These are phyloP conservation scores for Rhinolophus sinicus DNA, from an alignment of 2,113 vertebrate species.

Conservation along the genomic window DNA sequence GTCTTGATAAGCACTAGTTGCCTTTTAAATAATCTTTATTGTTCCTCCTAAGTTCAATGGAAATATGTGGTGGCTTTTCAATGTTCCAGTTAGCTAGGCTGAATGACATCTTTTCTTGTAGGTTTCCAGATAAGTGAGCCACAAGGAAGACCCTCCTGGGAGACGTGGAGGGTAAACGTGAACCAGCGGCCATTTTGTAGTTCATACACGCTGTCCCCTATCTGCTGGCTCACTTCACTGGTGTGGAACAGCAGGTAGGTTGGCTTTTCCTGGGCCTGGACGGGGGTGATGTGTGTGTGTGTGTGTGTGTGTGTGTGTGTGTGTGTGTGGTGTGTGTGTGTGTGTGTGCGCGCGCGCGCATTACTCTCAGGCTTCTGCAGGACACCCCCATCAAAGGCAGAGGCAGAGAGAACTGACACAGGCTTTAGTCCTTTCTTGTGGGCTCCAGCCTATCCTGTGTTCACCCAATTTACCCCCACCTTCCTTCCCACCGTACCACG, in stretches of 20 bases:
- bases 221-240: background rate
- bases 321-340: background rate
- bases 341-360: background rate
- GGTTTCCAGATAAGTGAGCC: background rate
- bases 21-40: slow-evolving; percentile 29
- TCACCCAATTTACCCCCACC: background rate
- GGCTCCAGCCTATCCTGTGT: background rate
- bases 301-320: background rate
- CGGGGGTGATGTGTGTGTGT: no score
- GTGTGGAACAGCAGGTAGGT: background rate
- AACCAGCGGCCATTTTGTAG: background rate
- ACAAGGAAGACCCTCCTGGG: background rate
- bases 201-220: background rate
- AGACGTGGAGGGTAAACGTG: background rate
- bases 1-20: background rate
- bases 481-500: background rate
- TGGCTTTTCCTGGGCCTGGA: background rate
- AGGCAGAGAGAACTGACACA: background rate
- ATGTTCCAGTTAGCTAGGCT: background rate
- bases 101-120: background rate
- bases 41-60: slow-evolving; percentile 31
- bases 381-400: background rate
- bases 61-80: background rate
- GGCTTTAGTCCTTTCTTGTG: background rate
- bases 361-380: background rate